Evolutionary conservation across 2,113 vertebrate species (phyloP).

Genomic region (Bettongia penicillata): DNA sequence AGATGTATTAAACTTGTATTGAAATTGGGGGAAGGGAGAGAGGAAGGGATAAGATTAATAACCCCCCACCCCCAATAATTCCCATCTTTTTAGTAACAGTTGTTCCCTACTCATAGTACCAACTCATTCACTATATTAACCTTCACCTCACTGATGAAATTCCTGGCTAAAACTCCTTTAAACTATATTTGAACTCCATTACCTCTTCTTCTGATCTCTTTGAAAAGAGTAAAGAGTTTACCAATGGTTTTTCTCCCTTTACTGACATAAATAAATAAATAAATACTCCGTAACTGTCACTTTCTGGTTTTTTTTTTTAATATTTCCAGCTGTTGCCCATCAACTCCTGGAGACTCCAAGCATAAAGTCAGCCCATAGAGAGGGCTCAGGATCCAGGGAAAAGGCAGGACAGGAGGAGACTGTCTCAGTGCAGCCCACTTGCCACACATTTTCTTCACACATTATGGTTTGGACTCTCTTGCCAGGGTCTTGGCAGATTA

Average conservation of each 20-base stretch:
- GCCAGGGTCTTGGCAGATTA: background rate
- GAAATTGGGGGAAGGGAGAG: background rate
- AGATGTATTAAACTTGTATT: background rate
- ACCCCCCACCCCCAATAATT: background rate
- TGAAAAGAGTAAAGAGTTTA: constrained; percentile 10
- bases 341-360: constrained; percentile 5
- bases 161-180: background rate
- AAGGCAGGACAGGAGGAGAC: background rate
- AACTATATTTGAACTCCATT: background rate
- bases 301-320: background rate
- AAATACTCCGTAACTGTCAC: constrained; percentile 6
- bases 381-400: background rate
- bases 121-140: background rate
- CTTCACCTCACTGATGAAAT: background rate
- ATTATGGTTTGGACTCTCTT: background rate
- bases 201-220: background rate
- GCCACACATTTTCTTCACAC: background rate
- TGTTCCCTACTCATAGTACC: background rate
- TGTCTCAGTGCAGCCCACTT: background rate
- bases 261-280: background rate
- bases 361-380: background rate
- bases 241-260: background rate
- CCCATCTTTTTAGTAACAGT: background rate
- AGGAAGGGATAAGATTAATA: background rate
- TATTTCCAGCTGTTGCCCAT: constrained; percentile 46